Base-by-base conservation (phyloP, 2,888 invertebrate species). In the Pyrrhopygopsis socrates region DNA sequence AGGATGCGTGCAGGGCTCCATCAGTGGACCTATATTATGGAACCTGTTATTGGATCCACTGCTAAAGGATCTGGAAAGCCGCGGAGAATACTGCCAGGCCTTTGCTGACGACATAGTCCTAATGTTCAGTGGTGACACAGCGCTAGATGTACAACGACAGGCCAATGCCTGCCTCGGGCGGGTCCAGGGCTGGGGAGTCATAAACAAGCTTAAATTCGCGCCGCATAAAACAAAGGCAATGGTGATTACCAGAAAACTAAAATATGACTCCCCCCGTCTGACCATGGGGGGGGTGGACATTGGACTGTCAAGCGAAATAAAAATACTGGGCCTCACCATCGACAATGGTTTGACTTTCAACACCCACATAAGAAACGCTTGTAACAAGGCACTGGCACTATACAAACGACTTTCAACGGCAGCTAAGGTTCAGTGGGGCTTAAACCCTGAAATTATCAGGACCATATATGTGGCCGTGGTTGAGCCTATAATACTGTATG, bases 121-220 rank as follows among this genome's bases (percentile, higher is more conserved):
- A 30, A 29, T 18, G 73, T 20, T 20, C 78, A 84, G 86, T 75
- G 41, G 88, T 70, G 86, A 81, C 6, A 34, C 11, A 8, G 87
- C 81, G 0, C 20, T 15, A 1, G 87, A 84, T 8, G 27, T 89
- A 0, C 34, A 91, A 27, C n/a, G 68, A 54, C 58, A 34, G 1
- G 87, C 90, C 3, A 91, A 90, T 78, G 84, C 80, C 34, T 81
- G 83, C 6, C 89, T 91, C 22, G 83, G 38, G 1, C 34, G 78
- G 82, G 84, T 89, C 38, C 78, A 27, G 74, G 63, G 0, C 70
- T 89, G 89, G 89, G 89, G 86, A 20, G 67, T 67, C 67, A 9
- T 24, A n/a, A 84, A 84, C 38, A 83, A 83, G 45, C 75, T 86
- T 13, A 86, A 81, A 30, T 85, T 85, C 18, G 82, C 82, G 0